These are phyloP conservation scores for Trichomycterus rosablanca DNA, from an alignment of 2,113 vertebrate genomes.

Conservation along the genomic window DNA sequence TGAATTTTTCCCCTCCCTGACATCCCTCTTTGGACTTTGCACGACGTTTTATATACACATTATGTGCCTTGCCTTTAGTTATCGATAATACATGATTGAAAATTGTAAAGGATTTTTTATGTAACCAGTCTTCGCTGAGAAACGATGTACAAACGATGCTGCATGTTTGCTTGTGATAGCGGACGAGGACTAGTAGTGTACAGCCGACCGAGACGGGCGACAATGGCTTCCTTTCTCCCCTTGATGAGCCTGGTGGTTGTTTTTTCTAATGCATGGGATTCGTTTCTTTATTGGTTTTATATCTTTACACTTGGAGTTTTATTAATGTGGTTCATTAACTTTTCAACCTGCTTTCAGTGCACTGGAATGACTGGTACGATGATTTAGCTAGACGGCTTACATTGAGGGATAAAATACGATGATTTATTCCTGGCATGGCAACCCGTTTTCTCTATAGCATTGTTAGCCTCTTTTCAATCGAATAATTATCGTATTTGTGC, in stretches of 20 bases:
- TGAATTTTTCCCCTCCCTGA: slow-evolving; percentile 50
- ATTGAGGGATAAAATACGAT: too few species aligned
- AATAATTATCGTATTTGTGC: too few species aligned
- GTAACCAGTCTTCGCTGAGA: slow-evolving; percentile 59
- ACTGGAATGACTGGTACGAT: too few species aligned
- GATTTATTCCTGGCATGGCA: too few species aligned
- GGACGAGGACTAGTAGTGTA: slow-evolving; percentile 44
- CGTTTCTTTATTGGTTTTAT: background rate
- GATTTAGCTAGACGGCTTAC: too few species aligned
- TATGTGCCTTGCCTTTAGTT: slow-evolving; percentile 94
- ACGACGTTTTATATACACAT: slow-evolving; percentile 89
- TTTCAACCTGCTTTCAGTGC: too few species aligned
- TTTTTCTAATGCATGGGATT: slow-evolving; percentile 34
- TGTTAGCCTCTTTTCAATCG: too few species aligned
- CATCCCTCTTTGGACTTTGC: slow-evolving; percentile 77
- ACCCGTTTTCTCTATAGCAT: too few species aligned
- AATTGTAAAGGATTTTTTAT: slow-evolving; percentile 58
- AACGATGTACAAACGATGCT: slow-evolving; percentile 55
- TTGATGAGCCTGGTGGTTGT: slow-evolving; percentile 16
- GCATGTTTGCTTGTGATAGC: slow-evolving; percentile 79
- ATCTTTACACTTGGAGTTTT: too few species aligned
- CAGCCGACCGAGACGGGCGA: slow-evolving; percentile 17
- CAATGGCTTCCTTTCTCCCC: slow-evolving; percentile 15
- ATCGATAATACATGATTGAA: slow-evolving; percentile 63
- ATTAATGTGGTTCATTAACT: too few species aligned